phyloP scores from a whole-genome alignment of 2,113 vertebrate genomes.

The Atractosteus spatula region DNA sequence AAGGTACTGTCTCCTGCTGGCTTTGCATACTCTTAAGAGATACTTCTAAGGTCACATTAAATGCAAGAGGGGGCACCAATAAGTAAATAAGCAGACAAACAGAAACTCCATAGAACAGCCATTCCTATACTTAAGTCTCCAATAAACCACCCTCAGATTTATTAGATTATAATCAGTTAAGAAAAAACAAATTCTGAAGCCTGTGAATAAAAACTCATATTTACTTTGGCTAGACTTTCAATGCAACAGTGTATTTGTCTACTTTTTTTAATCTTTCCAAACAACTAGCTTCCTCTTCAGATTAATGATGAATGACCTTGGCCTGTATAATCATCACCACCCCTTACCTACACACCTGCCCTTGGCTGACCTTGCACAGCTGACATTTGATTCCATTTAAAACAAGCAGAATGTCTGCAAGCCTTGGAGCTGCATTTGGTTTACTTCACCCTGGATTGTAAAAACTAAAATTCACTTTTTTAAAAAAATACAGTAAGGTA shows the following conservation, averaged over 20 bases:
- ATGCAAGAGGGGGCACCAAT: constrained; percentile 21
- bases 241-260: background rate
- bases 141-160: background rate
- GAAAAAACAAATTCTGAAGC: too few relatives aligned
- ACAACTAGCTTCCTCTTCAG: constrained; percentile 47
- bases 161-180: background rate
- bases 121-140: background rate
- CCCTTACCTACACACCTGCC: constrained; percentile 55
- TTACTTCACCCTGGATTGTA: background rate
- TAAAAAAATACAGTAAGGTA: constrained; percentile 43
- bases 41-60: constrained; percentile 23
- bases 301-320: constrained; percentile 49
- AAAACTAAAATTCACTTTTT: constrained; percentile 38
- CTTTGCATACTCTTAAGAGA: constrained; percentile 25
- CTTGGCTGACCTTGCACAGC: constrained; percentile 50
- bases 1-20: constrained; percentile 38
- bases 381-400: constrained; percentile 64
- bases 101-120: background rate
- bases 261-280: constrained; percentile 35
- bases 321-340: constrained; percentile 27
- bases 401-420: constrained; percentile 35
- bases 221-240: constrained; percentile 1
- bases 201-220: background rate
- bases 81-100: background rate
- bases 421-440: constrained; percentile 37